phyloP scores from a whole-genome alignment of 2,113 vertebrate species.

The Etheostoma spectabile region DNA sequence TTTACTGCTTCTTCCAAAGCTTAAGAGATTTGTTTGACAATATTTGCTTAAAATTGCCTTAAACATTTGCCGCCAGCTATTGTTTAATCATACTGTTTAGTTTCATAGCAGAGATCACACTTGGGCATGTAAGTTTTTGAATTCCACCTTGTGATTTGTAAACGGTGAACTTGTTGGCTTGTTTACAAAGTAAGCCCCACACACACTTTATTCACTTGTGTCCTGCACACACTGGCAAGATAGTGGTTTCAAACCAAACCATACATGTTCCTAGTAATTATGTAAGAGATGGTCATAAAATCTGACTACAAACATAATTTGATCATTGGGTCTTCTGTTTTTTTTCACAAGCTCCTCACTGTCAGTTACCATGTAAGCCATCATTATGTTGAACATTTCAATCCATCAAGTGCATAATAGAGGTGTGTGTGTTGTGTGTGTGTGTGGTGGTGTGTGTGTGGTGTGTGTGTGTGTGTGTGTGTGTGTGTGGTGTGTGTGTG shows the following conservation, averaged over 20 bases:
- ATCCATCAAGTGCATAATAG: too few species aligned
- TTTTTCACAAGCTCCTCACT: neutral
- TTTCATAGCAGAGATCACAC: neutral
- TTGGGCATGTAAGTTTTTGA: neutral
- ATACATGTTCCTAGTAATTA: constrained; percentile 28
- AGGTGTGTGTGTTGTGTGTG: too few species aligned
- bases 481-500: too few species aligned
- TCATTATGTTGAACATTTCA: constrained; percentile 12
- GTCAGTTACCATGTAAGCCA: neutral
- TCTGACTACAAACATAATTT: constrained; percentile 37
- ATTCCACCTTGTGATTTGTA: neutral
- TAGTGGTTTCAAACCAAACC: neutral
- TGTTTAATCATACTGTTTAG: neutral
- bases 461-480: too few species aligned
- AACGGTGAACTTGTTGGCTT: constrained; percentile 9
- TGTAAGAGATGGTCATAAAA: constrained; percentile 40
- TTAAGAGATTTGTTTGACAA: neutral
- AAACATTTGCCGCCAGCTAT: neutral
- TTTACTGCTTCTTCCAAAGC: constrained; percentile 6
- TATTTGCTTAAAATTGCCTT: neutral
- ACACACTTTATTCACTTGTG: neutral
- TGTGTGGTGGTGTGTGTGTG: too few species aligned
- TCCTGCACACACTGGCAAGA: neutral
- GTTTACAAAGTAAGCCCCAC: neutral
- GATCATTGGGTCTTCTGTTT: constrained; percentile 26